Evolutionary conservation across 2,113 vertebrate species (phyloP).

Genomic region (Sterrhoptilus dennistouni): DNA sequence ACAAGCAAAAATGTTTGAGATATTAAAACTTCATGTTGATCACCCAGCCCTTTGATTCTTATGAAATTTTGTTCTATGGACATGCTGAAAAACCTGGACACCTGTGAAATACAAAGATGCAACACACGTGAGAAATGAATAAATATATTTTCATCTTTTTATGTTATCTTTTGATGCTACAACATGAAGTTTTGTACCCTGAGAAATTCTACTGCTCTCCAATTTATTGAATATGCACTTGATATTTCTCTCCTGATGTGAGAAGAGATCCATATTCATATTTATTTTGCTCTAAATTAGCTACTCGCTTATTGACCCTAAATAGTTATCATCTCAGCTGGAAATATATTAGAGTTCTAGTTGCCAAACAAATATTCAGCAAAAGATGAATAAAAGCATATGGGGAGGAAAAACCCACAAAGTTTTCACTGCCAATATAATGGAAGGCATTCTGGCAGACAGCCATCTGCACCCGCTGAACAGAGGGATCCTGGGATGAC

Average conservation of each 20-base stretch:
- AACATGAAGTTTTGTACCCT: not conserved
- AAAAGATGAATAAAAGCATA: slow-evolving; percentile 79
- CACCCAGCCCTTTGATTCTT: not conserved
- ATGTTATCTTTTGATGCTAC: not conserved
- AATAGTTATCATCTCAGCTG: slow-evolving; percentile 82
- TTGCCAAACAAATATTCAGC: slow-evolving; percentile 82
- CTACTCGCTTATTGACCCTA: slow-evolving; percentile 78
- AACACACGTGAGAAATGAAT: not conserved
- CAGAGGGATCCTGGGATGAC: slow-evolving; percentile 81
- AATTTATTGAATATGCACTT: not conserved
- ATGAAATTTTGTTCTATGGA: not conserved
- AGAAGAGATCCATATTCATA: slow-evolving; percentile 53
- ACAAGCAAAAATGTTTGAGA: not conserved
- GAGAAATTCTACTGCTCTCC: not conserved
- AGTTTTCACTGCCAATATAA: slow-evolving; percentile 66
- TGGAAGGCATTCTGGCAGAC: slow-evolving; percentile 73
- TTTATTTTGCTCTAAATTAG: slow-evolving; percentile 79
- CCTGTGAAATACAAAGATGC: not conserved
- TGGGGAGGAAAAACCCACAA: slow-evolving; percentile 73
- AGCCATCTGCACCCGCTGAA: slow-evolving; percentile 80
- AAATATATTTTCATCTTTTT: not conserved
- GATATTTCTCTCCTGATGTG: not conserved
- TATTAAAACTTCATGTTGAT: not conserved
- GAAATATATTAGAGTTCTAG: slow-evolving; percentile 80
- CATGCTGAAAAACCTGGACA: not conserved